A percentile compares a stretch with the other conserved stretches of the same genome.
Evolutionary conservation across 2,797 vertebrate species (phyloP).

Genomic region (Chaetodon trifasciatus): DNA sequence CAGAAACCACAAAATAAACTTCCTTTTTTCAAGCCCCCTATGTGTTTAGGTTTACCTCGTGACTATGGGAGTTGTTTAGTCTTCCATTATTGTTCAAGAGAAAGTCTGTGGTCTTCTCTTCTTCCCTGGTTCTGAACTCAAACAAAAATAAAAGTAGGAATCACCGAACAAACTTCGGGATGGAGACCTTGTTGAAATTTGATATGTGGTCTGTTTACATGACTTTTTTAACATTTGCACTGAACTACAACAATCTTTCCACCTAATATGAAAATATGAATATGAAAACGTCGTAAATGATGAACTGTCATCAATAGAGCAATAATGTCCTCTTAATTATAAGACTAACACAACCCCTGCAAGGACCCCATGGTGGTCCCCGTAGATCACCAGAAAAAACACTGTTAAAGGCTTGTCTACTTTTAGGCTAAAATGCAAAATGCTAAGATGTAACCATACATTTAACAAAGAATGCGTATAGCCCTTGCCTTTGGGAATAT

Average conservation of each 20-base stretch:
- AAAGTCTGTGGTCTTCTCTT: conserved; percentile 50
- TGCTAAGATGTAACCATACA: neutral
- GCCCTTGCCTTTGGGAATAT: neutral
- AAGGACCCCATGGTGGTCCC: neutral
- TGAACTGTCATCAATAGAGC: neutral
- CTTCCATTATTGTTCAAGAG: conserved; percentile 57
- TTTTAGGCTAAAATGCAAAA: neutral
- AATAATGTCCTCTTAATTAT: neutral
- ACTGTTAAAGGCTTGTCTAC: accelerated
- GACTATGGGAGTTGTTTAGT: conserved; percentile 62
- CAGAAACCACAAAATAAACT: conserved; percentile 24
- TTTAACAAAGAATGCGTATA: neutral
- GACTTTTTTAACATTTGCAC: neutral
- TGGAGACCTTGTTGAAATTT: neutral
- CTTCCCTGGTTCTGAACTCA: conserved; percentile 22
- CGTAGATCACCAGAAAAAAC: neutral
- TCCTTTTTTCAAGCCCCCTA: conserved; percentile 22
- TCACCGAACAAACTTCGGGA: neutral
- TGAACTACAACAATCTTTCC: neutral
- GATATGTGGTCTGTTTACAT: neutral
- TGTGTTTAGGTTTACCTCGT: conserved; percentile 46
- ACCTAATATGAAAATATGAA: neutral
- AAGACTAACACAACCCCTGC: neutral
- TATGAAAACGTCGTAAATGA: neutral
- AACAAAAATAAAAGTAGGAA: conserved; percentile 6